Base-by-base conservation (phyloP, 2,888 invertebrate genomes). In the Pheosia gnoma region DNA sequence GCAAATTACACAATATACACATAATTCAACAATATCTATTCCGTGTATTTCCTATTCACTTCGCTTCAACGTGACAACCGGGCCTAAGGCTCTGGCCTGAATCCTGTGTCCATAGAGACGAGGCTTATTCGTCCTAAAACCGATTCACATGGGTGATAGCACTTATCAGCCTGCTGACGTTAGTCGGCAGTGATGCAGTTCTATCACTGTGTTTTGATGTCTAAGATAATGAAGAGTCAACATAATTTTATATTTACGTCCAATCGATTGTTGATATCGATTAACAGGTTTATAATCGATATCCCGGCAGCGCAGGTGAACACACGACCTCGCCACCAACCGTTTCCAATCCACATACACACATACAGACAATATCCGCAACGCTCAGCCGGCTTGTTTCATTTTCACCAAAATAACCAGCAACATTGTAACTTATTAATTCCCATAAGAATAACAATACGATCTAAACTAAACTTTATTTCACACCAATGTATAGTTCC, bases 261-360 rank as follows among this genome's bases (percentile, higher is more conserved):
- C 9, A 25, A 8, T 25, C 51, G 51, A 51, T 51, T 51, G 51
- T 51, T 51, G 25, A 51, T 51, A 25, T 25, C 51, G 9, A 51
- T 9, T 6, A 25, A 25, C 51, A 25, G 47, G n/a, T n/a, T n/a
- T n/a, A 5, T 5, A 51, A 53, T 53, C 37, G 53, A 53, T 53
- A 53, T 53, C 37, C 25, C 37, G 8, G 25, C 37, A 37, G 11
- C 53, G 53, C 78, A 84, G 88, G 85, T 89, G 83, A 90, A 90
- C 77, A 84, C 88, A 89, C 89, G 89, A 77, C 89, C 89, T 89
- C 88, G 85, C 65, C 63, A 63, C 65, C 73, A 79, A 79, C 86
- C 81, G 87, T 84, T 84, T 78, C 80, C 79, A 82, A 87, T 85
- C 80, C 77, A 67, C 83, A 85, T 80, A 82, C 65, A 77, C 70